Evolutionary conservation across 1,140 invertebrate genomes (phyloP).

Genomic region (Drosophila ficusphila): DNA sequence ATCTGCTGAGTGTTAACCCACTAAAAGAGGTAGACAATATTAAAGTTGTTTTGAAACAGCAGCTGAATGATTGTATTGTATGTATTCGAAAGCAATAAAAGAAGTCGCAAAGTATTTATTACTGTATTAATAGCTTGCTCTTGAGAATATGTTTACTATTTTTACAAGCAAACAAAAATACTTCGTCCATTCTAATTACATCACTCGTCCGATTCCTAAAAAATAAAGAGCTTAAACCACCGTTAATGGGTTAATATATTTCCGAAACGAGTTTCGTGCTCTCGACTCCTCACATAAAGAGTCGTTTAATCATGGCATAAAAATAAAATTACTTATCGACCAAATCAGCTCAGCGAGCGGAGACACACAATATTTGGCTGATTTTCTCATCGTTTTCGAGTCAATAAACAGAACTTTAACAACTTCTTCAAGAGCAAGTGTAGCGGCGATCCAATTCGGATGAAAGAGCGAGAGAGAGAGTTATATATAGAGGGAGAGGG

Average conservation of each 20-base stretch:
- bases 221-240: not conserved
- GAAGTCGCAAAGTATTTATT: too few relatives aligned
- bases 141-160: too few relatives aligned
- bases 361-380: slow-evolving; percentile 33
- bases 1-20: slow-evolving; percentile 3
- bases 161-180: too few relatives aligned
- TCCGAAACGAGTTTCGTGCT: slow-evolving; percentile 48
- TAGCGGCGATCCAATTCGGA: not conserved
- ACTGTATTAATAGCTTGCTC: too few relatives aligned
- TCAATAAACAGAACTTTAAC: slow-evolving; percentile 73
- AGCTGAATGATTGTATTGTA: too few relatives aligned
- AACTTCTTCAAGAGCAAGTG: slow-evolving; percentile 70
- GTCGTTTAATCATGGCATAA: slow-evolving; percentile 71
- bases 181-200: too few relatives aligned
- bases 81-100: too few relatives aligned
- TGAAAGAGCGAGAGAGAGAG: slow-evolving; percentile 3
- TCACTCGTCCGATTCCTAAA: not conserved
- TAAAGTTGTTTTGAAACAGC: too few relatives aligned
- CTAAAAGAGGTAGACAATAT: not conserved
- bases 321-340: slow-evolving; percentile 70
- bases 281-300: slow-evolving; percentile 43
- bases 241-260: slow-evolving; percentile 48
- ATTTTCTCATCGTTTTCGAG: slow-evolving; percentile 69
- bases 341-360: slow-evolving; percentile 40
- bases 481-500: too few relatives aligned